A percentile compares a stretch with the other conserved stretches of the same genome.
These are phyloP conservation scores for Heliconius congener DNA, from an alignment of 1,140 invertebrate genomes.

Conservation along the genomic window DNA sequence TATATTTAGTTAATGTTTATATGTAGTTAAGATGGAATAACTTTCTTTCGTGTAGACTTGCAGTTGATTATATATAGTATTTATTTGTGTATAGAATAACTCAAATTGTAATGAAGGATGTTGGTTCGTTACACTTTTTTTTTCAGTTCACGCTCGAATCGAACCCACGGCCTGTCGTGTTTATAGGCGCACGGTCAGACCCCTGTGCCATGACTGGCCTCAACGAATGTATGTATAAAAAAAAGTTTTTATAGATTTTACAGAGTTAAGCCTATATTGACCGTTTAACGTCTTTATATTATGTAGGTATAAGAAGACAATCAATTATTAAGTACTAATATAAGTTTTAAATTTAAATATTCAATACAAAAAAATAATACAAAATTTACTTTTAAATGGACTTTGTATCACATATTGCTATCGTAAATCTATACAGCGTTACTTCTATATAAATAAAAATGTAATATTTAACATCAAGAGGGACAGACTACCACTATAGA, in stretches of 20 bases:
- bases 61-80: neutral
- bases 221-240: neutral
- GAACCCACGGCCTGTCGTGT: too few relatives aligned
- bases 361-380: neutral
- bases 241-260: neutral
- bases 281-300: neutral
- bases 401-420: neutral
- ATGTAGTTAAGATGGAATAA: neutral
- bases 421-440: neutral
- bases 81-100: neutral
- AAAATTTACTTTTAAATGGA: neutral
- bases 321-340: neutral
- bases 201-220: too few relatives aligned
- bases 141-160: too few relatives aligned
- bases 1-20: neutral
- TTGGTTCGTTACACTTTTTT: neutral
- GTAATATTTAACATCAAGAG: neutral
- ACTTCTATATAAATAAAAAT: neutral
- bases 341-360: neutral
- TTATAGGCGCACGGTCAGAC: too few relatives aligned
- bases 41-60: neutral
- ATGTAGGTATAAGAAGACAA: neutral
- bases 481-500: neutral
- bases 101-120: neutral
- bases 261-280: neutral